Base-by-base conservation (phyloP, 2,113 vertebrate genomes). In the Leptocoma aspasia region DNA sequence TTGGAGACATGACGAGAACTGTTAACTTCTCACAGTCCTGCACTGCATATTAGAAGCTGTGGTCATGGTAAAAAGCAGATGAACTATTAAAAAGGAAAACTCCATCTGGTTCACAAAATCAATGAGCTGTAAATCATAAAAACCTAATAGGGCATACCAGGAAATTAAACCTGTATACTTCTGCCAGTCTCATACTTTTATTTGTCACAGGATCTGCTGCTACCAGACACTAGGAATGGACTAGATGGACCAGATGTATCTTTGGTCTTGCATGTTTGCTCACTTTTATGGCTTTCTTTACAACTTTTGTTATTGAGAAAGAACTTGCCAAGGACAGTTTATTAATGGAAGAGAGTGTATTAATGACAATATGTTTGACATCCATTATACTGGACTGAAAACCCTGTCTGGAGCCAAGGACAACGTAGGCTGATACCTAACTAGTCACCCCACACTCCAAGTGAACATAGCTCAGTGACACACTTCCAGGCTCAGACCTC, bases 11-110 rank as follows among this genome's bases (percentile, higher is more conserved):
- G 50, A 21, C 2, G 1, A 28, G 44, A 8, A 21, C 16, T 69
- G 78, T 95, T 96, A 91, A 72, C 56, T 91, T 95, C 94, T 92
- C 81, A 92, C 27, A 91, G 68, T 93, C 81, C 20, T 50, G 59
- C 68, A 89, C 45, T 64, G 87, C 86, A 63, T 64, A 96, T 92
- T 81, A 92, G 89, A 96, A 97, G 75, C 73, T 93, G 52, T 59
- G 54, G 15, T 64, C 41, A 8, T 27, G 56, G 41, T 35, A 76
- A 72, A 95, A 87, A 61, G 47, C 60, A 96, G 75, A 84, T 45
- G 31, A 89, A 24, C 57, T 88, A 72, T 57, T 79, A 82, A 93
- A 60, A 19, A 68, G 45, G 53, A 88, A 76, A 76, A 60, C 15
- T 79, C 41, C 53, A 28, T 60, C 53, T 64, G 19, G 15, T 63